phyloP scores from a whole-genome alignment of 2,113 vertebrate genomes.

The Scophthalmus maximus region DNA sequence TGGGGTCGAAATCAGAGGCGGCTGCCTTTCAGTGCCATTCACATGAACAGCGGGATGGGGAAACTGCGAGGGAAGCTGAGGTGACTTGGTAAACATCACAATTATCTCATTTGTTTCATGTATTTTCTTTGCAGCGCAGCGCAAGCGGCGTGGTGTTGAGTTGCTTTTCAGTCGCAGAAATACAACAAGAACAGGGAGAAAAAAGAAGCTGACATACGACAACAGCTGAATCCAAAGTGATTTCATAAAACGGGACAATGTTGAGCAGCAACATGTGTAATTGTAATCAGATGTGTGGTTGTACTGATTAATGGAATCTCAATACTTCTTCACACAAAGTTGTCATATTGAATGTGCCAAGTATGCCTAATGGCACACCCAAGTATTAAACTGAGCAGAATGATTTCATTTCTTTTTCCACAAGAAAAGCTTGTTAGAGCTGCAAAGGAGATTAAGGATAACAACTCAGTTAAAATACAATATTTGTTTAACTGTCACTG shows the following conservation, averaged over 20 bases:
- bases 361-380: conserved; percentile 25
- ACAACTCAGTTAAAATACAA: conserved; percentile 46
- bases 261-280: conserved; percentile 25
- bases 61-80: conserved; percentile 41
- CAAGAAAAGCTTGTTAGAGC: conserved; percentile 46
- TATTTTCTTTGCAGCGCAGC: conserved; percentile 39
- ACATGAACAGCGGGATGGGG: conserved; percentile 57
- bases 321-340: conserved; percentile 39
- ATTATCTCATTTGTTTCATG: conserved; percentile 64
- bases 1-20: conserved; percentile 66
- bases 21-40: conserved; percentile 65
- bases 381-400: conserved; percentile 29
- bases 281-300: conserved; percentile 52
- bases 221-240: conserved; percentile 45
- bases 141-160: neutral
- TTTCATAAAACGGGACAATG: conserved; percentile 32
- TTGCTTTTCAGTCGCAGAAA: conserved; percentile 35
- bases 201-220: conserved; percentile 14
- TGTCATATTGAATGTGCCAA: conserved; percentile 30
- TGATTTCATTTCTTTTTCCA: conserved; percentile 23
- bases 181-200: conserved; percentile 5
- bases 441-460: conserved; percentile 49
- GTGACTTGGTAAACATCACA: conserved; percentile 68
- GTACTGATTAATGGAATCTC: conserved; percentile 45
- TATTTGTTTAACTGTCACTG: conserved; percentile 51